Evolutionary conservation across 2,888 invertebrate species (phyloP), one percentile per base, ranked within the genome.

Genomic region (Drosophila silvestris): DNA sequence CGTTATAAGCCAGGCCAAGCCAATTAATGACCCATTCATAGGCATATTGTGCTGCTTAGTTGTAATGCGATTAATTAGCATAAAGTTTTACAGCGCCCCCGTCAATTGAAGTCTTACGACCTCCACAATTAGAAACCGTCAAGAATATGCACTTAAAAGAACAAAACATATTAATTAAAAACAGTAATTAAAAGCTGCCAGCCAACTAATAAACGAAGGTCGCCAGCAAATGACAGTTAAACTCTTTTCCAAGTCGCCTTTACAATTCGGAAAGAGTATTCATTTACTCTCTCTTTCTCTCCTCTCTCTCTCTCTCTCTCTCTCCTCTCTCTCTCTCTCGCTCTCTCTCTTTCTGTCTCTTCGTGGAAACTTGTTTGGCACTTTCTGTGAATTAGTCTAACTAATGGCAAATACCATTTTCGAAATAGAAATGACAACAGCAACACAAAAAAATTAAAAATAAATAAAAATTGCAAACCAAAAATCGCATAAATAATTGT

Each of bases 91-190:
- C 68, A 51, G 56, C 47, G 56, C 56, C 54, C 35, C 26, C 57
- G 28, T 47, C 22, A 19, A 28, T 35, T 47, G 12, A 61, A 61
- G 56, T 61, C 67, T 44, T 56, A 56, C 72, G 65, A 70, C 85
- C 89, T 88, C 77, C 81, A 75, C 81, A 72, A 59, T 79, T 87
- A 72, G 83, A 82, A 87, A 83, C 79, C 60, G 76, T 60, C 85
- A 83, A 77, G 88, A 88, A 82, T 68, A 65, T 78, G 79, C 77
- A 82, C 71, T 68, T 57, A 83, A 70, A 35, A 12, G 32, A 47
- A 69, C 54, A 54, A 70, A 70, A 28, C 32, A 47, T 53, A 59
- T 69, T 69, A 60, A 70, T 53, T 70, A 69, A 70, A 70, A 69
- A 68, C 53, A 69, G 30, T 79, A 68, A 79, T 79, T 79, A 77